Conservation (phyloP, 2,888 invertebrate genomes). For the Macaria notata region DNA sequence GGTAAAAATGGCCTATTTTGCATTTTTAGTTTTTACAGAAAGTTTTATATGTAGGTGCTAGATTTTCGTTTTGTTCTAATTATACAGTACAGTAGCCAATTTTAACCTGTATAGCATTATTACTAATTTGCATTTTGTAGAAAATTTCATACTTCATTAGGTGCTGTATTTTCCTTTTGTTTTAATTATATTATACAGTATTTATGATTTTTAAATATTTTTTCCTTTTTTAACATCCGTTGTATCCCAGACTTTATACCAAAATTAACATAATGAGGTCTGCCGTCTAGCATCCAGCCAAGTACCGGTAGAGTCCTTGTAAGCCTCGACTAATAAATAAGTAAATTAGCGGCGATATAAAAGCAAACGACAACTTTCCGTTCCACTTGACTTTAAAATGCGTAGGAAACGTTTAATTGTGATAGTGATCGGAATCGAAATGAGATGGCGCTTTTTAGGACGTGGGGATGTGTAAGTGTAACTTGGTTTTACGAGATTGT, state of each 20-base stretch:
- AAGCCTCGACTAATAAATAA: conserved; percentile 21
- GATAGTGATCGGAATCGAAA: conserved; percentile 14
- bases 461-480: not conserved
- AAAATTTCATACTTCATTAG: too few relatives aligned
- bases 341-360: conserved; percentile 35
- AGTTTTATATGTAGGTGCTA: too few relatives aligned
- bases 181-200: too few relatives aligned
- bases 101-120: too few relatives aligned
- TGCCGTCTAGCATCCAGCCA: conserved; percentile 10
- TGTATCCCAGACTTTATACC: conserved; percentile 5
- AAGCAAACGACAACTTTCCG: conserved; percentile 29
- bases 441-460: conserved; percentile 11
- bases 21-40: too few relatives aligned
- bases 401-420: conserved; percentile 27
- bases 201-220: too few relatives aligned
- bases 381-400: conserved; percentile 23
- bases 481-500: conserved; percentile 4
- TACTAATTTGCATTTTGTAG: too few relatives aligned
- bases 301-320: conserved; percentile 30
- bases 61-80: too few relatives aligned
- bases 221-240: too few relatives aligned
- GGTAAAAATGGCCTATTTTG: too few relatives aligned
- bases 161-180: too few relatives aligned
- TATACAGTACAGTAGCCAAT: too few relatives aligned
- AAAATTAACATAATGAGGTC: conserved; percentile 15